These are phyloP conservation scores for Trichosurus vulpecula DNA, from an alignment of 2,797 vertebrate species.

Conservation along the genomic window DNA sequence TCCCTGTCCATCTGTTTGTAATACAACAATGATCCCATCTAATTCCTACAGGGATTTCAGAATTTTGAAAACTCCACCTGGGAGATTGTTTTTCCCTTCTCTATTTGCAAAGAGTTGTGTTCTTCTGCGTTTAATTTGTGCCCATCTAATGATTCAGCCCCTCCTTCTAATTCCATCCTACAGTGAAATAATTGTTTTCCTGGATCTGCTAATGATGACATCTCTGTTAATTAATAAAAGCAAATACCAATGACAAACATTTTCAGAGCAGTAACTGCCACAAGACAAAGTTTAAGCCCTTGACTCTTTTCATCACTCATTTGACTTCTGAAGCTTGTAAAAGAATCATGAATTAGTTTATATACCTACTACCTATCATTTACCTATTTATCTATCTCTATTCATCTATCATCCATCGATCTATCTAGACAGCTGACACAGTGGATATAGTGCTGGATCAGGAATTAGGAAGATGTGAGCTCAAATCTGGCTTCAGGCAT, in stretches of 20 bases:
- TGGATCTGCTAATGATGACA: not conserved
- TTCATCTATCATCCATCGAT: not conserved
- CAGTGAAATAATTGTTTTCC: not conserved
- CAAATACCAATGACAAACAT: not conserved
- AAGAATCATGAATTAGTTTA: not conserved
- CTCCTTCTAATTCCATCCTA: conserved; percentile 27
- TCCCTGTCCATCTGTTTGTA: conserved; percentile 71
- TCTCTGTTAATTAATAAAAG: not conserved
- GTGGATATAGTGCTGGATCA: not conserved
- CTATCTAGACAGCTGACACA: not conserved
- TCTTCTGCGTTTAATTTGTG: conserved; percentile 68
- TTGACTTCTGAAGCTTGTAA: not conserved
- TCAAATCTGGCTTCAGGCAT: not conserved
- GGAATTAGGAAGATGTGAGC: not conserved
- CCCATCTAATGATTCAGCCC: conserved; percentile 46
- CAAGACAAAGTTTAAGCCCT: not conserved
- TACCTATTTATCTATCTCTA: not conserved
- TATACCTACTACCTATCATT: not conserved
- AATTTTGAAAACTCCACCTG: conserved; percentile 64
- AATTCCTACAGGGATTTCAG: conserved; percentile 60
- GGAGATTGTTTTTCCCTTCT: conserved; percentile 55
- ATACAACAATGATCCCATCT: conserved; percentile 67
- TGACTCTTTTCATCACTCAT: not conserved
- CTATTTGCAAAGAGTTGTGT: conserved; percentile 60
- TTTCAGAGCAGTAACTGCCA: not conserved